Base-by-base conservation (phyloP, 64 coral and sea anemone species). In the Montipora sp. region DNA sequence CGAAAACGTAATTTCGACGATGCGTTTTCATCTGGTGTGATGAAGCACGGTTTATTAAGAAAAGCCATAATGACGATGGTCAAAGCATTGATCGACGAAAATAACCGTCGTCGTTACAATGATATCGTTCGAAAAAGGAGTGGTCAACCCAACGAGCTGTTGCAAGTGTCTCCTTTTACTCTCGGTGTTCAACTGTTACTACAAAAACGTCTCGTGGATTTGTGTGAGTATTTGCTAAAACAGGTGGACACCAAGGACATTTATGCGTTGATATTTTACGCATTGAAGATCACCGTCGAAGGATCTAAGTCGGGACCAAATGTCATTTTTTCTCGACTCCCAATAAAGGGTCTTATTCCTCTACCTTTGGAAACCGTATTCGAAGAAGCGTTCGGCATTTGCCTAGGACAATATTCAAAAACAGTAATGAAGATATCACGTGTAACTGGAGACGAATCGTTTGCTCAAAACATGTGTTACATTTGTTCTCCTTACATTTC, bases 401-500 rank as follows among this genome's bases (percentile, higher is more conserved):
- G 9, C 13, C 24, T 75, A 0, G 8, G 2, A 3, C 22, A 45
- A 14, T 75, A 75, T 44, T 75, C 73, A 10, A 75, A 75, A 36
- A 44, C 36, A 1, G 73, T 27, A 0, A 75, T 36, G 7, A 75
- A 9, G 3, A 75, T 75, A 47, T 36, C 44, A 13, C 24, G 22
- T 8, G 4, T 75, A 7, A 75, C 73, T 8, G 73, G 73, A 13
- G 73, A 75, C 12, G 24, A 24, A 8, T 3, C 2, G 4, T 75
- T 75, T 1, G 73, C 27, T 43, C 73, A 44, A 6, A 3, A 75
- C 0, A 12, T 44, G 73, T 8, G 3, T 1, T 75, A 36, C 24
- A 36, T 0, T 36, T 0, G 1, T 36, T 36, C 36, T 0, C 36
- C 36, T 0, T 36, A 0, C 0, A 2, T 36, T 36, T 2, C 36